A percentile compares a stretch with the other conserved stretches of the same genome.
Conservation (phyloP, 1,140 invertebrate genomes). For the Himalopsyche phryganea region DNA sequence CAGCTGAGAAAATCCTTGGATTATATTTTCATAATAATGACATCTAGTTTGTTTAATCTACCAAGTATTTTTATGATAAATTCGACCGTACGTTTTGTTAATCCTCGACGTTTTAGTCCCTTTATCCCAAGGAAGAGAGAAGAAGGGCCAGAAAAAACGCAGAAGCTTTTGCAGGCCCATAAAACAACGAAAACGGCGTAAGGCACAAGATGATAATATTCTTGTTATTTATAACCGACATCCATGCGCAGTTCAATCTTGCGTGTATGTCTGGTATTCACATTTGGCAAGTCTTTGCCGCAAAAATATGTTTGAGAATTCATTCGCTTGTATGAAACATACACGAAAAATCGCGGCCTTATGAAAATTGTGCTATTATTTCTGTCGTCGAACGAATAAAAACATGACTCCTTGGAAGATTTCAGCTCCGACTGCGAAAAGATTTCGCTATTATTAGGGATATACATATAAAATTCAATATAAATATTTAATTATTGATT, state of each 20-base stretch:
- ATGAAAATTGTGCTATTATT: not conserved
- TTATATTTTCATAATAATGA: constrained; percentile 23
- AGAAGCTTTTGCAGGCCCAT: constrained; percentile 28
- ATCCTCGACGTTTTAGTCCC: constrained; percentile 25
- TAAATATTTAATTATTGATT: no score
- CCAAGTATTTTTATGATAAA: constrained; percentile 18
- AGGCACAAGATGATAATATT: constrained; percentile 33
- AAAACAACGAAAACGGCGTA: constrained; percentile 32
- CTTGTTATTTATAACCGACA: constrained; percentile 34
- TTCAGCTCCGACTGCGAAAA: not conserved
- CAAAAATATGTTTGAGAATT: not conserved
- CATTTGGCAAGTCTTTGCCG: not conserved
- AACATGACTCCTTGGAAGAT: not conserved
- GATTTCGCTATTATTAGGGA: no score
- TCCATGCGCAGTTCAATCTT: constrained; percentile 7
- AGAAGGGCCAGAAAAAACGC: constrained; percentile 11
- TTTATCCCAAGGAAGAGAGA: constrained; percentile 21
- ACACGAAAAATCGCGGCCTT: not conserved
- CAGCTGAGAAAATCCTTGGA: constrained; percentile 1
- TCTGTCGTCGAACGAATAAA: not conserved
- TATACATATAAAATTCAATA: no score
- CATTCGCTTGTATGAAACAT: not conserved
- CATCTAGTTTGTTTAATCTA: constrained; percentile 22
- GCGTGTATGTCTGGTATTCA: not conserved
- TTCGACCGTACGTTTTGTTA: constrained; percentile 23